These are phyloP conservation scores for Amphilophus citrinellus DNA, from an alignment of 2,113 vertebrate genomes.

Conservation along the genomic window DNA sequence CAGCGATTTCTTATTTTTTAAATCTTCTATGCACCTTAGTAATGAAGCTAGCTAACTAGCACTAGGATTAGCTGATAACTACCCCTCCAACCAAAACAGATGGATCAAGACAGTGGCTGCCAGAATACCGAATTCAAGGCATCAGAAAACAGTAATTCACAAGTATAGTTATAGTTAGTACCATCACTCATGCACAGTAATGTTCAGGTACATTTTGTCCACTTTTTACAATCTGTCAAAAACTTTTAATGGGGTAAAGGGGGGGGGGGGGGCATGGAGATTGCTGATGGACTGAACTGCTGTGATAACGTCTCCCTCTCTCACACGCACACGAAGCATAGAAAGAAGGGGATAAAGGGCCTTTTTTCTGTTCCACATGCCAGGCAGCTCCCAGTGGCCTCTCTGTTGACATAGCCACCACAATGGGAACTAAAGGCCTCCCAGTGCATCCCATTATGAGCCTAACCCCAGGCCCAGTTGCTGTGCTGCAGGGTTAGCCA, in stretches of 20 bases:
- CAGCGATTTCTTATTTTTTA: background rate
- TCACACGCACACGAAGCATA: background rate
- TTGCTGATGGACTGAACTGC: constrained; percentile 63
- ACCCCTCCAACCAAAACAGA: too few species aligned
- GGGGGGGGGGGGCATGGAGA: background rate
- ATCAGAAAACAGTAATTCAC: rapidly evolving
- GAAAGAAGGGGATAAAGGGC: constrained; percentile 84
- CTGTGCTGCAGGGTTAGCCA: constrained; percentile 87
- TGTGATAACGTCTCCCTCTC: constrained; percentile 72
- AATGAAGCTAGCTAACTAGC: too few species aligned
- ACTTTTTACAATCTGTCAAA: background rate
- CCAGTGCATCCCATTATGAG: constrained; percentile 92
- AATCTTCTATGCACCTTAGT: background rate
- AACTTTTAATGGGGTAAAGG: background rate
- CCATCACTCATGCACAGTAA: background rate
- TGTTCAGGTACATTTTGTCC: background rate
- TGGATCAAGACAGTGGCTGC: background rate
- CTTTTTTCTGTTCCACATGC: constrained; percentile 87
- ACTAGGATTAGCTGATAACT: too few species aligned
- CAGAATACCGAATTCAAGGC: background rate
- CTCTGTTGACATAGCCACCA: constrained; percentile 95
- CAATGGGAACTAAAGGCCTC: constrained; percentile 92
- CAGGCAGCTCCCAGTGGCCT: constrained; percentile 91
- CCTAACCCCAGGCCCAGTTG: constrained; percentile 90
- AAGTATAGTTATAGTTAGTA: background rate